Base-by-base conservation (phyloP, 2,888 invertebrate genomes). In the Amphimallon solstitiale region DNA sequence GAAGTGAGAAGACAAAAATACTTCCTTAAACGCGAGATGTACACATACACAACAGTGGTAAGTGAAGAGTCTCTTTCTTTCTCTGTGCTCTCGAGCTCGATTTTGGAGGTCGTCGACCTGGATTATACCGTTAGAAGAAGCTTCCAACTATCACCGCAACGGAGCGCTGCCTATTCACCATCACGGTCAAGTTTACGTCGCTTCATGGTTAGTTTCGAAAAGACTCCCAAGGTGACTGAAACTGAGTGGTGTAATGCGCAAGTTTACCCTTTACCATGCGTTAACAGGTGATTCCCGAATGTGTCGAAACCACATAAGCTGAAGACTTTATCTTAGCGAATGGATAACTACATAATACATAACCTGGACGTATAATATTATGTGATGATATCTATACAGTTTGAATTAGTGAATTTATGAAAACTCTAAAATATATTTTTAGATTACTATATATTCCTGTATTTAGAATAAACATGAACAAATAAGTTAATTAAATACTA, bases 121-220 rank as follows among this genome's bases (percentile, higher is more conserved):
- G 70, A 72, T 69, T 72, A 72, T 78, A 77, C 78, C 80, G 78
- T 78, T 78, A 71, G 65, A 64, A 52, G 71, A 61, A 74, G 78
- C 76, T 80, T 80, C 78, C 72, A 76, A 75, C 77, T 75, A 76
- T 77, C 76, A 77, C 79, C 80, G 76, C 76, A 68, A 35, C 14
- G 56, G 71, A 71, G 79, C 78, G 80, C 80, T 80, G 76, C 73
- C 71, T 64, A 40, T 14, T 72, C 70, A 76, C 76, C 78, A 77
- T 78, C 81, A 82, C 80, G 82, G 82, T 82, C 82, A 82, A 82
- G 81, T 81, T 82, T 82, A 81, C 75, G 75, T 74, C 76, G 73
- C 73, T 74, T 74, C 75, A 75, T 78, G 78, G 77, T 79, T 78
- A 80, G 81, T 81, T 79, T 78, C 77, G 75, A 78, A 77, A 80